Conservation (phyloP, 2,113 vertebrate species). For the Aegotheles bennettii region DNA sequence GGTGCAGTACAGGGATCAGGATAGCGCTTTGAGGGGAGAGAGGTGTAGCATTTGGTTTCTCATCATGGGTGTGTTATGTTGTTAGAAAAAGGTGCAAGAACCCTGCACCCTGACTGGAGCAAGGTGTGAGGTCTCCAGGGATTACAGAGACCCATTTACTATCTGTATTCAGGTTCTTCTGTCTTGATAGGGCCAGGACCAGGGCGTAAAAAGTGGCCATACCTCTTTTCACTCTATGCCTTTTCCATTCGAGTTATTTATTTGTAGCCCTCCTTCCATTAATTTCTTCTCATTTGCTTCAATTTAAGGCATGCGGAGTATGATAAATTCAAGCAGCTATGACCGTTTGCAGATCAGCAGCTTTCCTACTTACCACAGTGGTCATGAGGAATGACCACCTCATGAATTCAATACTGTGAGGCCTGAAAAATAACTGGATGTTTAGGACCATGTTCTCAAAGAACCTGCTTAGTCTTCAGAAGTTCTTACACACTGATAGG, state of each 20-base stretch:
- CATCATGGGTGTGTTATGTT: background rate
- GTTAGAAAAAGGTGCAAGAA: background rate
- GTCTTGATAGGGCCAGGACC: background rate
- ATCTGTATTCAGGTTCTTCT: background rate
- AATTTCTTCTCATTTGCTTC: background rate
- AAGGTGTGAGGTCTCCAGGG: background rate
- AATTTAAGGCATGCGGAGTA: background rate
- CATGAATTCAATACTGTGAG: background rate
- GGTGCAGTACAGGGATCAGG: background rate
- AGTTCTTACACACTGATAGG: background rate
- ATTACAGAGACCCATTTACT: background rate
- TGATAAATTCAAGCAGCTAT: constrained; percentile 25
- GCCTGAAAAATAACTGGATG: background rate
- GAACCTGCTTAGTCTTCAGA: background rate
- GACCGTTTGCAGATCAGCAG: background rate
- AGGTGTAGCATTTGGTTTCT: background rate
- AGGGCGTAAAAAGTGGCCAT: accelerated
- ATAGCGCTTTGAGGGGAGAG: background rate
- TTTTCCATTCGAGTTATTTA: background rate
- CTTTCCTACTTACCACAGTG: background rate
- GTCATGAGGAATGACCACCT: background rate
- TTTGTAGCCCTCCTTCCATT: background rate
- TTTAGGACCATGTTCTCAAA: background rate
- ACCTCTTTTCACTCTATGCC: background rate
- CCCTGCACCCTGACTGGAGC: background rate